A percentile compares a stretch with the other conserved stretches of the same genome.
Evolutionary conservation across 2,113 vertebrate genomes (phyloP).

Genomic region (Aptenodytes patagonicus): DNA sequence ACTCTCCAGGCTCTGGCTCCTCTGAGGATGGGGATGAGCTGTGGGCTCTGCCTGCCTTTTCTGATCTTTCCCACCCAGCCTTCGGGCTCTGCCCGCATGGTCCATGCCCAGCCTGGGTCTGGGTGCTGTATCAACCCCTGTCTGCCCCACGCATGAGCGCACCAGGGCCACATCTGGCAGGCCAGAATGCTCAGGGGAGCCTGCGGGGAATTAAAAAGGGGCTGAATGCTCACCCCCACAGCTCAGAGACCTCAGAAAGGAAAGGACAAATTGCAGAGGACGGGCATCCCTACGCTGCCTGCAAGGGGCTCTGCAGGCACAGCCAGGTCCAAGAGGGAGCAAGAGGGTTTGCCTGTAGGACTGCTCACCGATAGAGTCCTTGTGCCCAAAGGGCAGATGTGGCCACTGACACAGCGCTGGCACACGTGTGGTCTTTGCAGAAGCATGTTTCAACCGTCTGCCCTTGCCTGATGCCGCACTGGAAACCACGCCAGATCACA

Average conservation of each 20-base stretch:
- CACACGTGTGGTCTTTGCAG: rapidly evolving
- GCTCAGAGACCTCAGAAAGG: background rate
- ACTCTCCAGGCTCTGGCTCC: background rate
- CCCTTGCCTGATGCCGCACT: background rate
- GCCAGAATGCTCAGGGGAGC: background rate
- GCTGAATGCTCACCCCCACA: background rate
- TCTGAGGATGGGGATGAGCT: background rate
- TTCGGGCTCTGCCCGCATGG: rapidly evolving
- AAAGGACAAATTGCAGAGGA: background rate
- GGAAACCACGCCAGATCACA: rapidly evolving
- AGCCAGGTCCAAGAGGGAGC: background rate
- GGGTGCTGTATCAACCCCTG: background rate
- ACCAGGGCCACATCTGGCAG: background rate
- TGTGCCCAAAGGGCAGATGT: rapidly evolving
- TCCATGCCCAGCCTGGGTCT: no score
- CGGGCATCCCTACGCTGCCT: background rate
- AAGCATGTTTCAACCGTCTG: background rate
- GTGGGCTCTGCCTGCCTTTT: background rate
- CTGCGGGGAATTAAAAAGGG: rapidly evolving
- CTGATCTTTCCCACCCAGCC: background rate
- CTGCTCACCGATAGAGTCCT: rapidly evolving
- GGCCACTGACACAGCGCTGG: background rate
- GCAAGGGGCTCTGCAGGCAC: background rate
- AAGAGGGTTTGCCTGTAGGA: background rate
- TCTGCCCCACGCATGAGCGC: rapidly evolving